A percentile compares a stretch with the other conserved stretches of the same genome.
phyloP scores from a whole-genome alignment of 2,113 vertebrate genomes.

The Atractosteus spatula region DNA sequence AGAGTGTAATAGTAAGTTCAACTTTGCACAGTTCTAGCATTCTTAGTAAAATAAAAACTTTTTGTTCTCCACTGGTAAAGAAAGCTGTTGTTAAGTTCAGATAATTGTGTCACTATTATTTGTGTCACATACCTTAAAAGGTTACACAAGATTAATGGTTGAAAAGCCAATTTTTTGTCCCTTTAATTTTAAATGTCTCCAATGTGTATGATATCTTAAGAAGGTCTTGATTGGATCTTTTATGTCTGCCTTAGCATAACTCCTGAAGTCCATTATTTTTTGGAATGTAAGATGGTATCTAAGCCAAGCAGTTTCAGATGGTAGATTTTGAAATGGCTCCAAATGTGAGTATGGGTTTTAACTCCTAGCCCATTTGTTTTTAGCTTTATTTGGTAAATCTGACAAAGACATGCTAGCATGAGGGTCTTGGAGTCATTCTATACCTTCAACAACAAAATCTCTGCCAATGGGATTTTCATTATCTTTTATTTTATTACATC shows the following conservation, averaged over 20 bases:
- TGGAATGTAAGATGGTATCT: constrained; percentile 56
- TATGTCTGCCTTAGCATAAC: constrained; percentile 38
- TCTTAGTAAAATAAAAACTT: too few relatives aligned
- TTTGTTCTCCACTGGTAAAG: too few relatives aligned
- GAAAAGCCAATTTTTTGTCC: too few relatives aligned
- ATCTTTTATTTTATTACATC: constrained; percentile 30
- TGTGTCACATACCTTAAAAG: too few relatives aligned
- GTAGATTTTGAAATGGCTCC: constrained; percentile 49
- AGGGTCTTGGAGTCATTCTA: constrained; percentile 46
- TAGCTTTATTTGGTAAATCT: constrained; percentile 31
- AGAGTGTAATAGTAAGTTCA: too few relatives aligned
- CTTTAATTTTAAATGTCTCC: too few relatives aligned
- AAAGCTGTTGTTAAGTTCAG: too few relatives aligned
- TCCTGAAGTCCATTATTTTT: constrained; percentile 41
- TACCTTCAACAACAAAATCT: constrained; percentile 35
- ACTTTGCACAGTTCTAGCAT: too few relatives aligned
- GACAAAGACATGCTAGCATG: constrained; percentile 17
- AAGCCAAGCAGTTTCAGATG: constrained; percentile 49
- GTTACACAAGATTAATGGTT: too few relatives aligned
- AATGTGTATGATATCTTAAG: too few relatives aligned
- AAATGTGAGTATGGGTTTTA: constrained; percentile 47
- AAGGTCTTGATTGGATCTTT: background rate
- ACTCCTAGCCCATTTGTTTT: constrained; percentile 27
- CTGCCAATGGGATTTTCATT: constrained; percentile 34
- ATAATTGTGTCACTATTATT: too few relatives aligned